A percentile compares a stretch with the other conserved stretches of the same genome.
Evolutionary conservation across 1,140 invertebrate genomes (phyloP).

Genomic region (Diabrotica virgifera): DNA sequence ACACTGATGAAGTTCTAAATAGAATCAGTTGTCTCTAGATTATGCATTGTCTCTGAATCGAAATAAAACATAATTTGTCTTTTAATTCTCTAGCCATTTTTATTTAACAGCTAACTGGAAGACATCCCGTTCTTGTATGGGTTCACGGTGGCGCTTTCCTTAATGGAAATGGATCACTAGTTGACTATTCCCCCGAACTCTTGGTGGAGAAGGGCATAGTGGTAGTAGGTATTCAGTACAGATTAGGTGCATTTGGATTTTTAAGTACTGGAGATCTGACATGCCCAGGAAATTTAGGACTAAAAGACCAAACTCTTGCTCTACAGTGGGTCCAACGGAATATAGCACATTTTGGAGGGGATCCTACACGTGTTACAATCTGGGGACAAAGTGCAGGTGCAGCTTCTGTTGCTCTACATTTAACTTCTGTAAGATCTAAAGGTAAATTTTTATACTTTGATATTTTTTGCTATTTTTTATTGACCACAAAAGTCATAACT

Average conservation of each 20-base stretch:
- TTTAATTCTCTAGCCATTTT: too few species aligned
- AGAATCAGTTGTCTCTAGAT: too few species aligned
- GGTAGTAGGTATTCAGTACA: constrained; percentile 60
- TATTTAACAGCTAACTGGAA: too few species aligned
- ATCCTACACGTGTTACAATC: constrained; percentile 51
- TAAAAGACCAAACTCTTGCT: constrained; percentile 33
- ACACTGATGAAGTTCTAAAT: too few species aligned
- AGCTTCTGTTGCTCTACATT: constrained; percentile 44
- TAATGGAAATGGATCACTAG: constrained; percentile 49
- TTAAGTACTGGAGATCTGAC: constrained; percentile 14
- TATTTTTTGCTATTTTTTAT: too few species aligned
- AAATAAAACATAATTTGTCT: too few species aligned
- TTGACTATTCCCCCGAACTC: constrained; percentile 52
- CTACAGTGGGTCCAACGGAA: constrained; percentile 52
- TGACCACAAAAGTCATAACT: too few species aligned
- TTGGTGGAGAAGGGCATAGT: constrained; percentile 56
- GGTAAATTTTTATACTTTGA: background rate
- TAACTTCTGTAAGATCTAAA: constrained; percentile 22
- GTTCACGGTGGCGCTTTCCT: constrained; percentile 68
- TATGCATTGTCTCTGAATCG: too few species aligned
- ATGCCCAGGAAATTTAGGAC: constrained; percentile 23
- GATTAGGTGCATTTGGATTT: constrained; percentile 38
- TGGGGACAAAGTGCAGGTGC: constrained; percentile 53
- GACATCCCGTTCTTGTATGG: constrained; percentile 63
- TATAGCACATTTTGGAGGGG: constrained; percentile 51